A percentile compares a stretch with the other conserved stretches of the same genome.
These are phyloP conservation scores for Pristis pectinata DNA, from an alignment of 2,797 vertebrate species.

Conservation along the genomic window DNA sequence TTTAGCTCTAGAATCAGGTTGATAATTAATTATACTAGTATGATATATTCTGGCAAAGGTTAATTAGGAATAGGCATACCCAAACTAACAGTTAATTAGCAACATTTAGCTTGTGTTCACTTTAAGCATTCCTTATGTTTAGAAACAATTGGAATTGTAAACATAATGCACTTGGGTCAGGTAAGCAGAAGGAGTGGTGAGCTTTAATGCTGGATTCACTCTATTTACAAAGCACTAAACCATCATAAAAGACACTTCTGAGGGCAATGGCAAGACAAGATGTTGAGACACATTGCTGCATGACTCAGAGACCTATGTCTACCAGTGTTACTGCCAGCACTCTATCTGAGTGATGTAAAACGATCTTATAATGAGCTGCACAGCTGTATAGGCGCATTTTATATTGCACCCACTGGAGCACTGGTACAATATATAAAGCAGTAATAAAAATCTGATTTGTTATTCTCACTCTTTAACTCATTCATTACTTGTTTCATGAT, in stretches of 20 bases:
- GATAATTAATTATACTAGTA: neutral
- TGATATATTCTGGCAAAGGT: neutral
- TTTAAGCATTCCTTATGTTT: neutral
- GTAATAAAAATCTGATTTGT: constrained; percentile 39
- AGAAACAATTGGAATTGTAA: neutral
- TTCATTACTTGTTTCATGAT: constrained; percentile 18
- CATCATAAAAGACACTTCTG: neutral
- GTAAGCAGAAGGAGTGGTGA: neutral
- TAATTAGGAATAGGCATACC: neutral
- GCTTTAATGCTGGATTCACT: neutral
- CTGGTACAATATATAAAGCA: constrained; percentile 37
- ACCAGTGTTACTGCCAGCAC: constrained; percentile 30
- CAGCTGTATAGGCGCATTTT: constrained; percentile 37
- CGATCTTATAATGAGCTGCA: constrained; percentile 37
- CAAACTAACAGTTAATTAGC: neutral
- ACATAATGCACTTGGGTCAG: neutral
- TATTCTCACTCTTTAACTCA: constrained; percentile 35
- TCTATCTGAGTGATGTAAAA: constrained; percentile 38
- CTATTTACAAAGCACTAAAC: constrained; percentile 18
- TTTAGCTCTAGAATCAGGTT: neutral
- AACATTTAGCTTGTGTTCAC: neutral
- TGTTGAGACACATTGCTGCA: constrained; percentile 4
- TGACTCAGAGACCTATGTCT: neutral
- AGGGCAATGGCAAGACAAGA: neutral
- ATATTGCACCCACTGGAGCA: constrained; percentile 38